phyloP scores from a whole-genome alignment of 2,888 invertebrate species.

The Hemaris fuciformis region DNA sequence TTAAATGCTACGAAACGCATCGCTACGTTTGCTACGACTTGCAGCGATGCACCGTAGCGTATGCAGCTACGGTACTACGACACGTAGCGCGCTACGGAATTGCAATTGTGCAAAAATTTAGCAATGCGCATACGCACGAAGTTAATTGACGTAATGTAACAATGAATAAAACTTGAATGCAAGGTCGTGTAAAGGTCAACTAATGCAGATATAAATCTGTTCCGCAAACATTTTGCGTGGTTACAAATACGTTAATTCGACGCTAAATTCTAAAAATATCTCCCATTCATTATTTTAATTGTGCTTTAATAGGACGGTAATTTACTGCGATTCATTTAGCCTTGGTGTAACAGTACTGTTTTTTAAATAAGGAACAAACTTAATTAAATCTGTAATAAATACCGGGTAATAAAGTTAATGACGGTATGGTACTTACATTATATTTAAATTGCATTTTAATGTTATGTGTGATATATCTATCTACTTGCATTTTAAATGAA shows the following conservation, averaged over 20 bases:
- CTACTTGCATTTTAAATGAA: too few species aligned
- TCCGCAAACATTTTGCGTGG: neutral
- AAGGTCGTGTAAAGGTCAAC: neutral
- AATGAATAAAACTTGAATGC: neutral
- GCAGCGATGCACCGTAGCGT: conserved; percentile 71
- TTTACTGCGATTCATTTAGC: neutral
- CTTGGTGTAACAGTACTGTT: neutral
- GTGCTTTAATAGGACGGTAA: neutral
- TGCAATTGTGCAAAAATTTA: conserved; percentile 62
- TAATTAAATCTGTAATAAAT: neutral
- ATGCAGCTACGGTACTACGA: conserved; percentile 72
- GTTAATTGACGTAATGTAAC: neutral
- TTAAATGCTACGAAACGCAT: conserved; percentile 40
- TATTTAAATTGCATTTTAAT: too few species aligned
- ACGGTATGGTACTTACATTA: too few species aligned
- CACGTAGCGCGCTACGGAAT: conserved; percentile 70
- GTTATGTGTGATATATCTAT: too few species aligned
- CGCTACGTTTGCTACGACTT: conserved; percentile 52
- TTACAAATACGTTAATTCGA: neutral
- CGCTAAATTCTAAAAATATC: neutral
- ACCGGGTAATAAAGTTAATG: neutral
- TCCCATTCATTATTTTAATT: neutral
- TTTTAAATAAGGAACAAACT: too few species aligned
- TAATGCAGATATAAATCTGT: neutral
- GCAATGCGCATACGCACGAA: neutral